Base-by-base conservation (phyloP, 2,888 invertebrate genomes). In the Hypena proboscidalis region DNA sequence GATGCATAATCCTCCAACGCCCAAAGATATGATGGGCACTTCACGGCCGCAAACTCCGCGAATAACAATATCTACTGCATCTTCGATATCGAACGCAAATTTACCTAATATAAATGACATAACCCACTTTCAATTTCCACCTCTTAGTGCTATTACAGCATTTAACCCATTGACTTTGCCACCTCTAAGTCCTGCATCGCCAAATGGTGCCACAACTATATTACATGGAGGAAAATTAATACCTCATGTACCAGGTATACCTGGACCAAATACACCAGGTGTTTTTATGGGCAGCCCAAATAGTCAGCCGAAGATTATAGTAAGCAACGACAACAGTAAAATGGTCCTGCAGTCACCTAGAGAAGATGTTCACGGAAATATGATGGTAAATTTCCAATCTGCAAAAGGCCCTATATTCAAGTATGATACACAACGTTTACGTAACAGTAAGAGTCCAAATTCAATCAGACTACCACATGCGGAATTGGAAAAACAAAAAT, bases 171-270 rank as follows among this genome's bases (percentile, higher is more conserved):
- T 95, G 40, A 95, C 94, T 2, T 79, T 94, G 58, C 93, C 93
- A 11, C 92, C 92, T 6, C 73, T 93, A 14, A 85, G 85, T 59
- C 89, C 87, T 25, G 79, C 81, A 43, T 82, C 88, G 40, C 88
- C 94, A 23, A 92, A 93, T 53, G 93, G 93, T 6, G 91, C 94
- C 26, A 88, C 92, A n/a, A 93, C 92, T 15, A 94, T 94, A 51
- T 77, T 94, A 29, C 94, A 94, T 60, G 93, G 92, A 8, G 95
- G 95, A 11, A 95, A 95, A 77, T 85, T 95, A n/a, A 95, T 97
- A 70, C 95, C 96, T 0, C 95, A 96, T 77, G 96, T 97, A 6
- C 97, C 97, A 3, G 97, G 97, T 7, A 97, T 97, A 82, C 97
- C 97, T 0, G 97, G 97, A 5, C 97, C 97, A 2, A 94, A 94